Percentiles rank a stretch among this genome's conserved stretches.
Evolutionary conservation across 2,797 vertebrate species (phyloP).

Genomic region (Protonibea diacanthus): DNA sequence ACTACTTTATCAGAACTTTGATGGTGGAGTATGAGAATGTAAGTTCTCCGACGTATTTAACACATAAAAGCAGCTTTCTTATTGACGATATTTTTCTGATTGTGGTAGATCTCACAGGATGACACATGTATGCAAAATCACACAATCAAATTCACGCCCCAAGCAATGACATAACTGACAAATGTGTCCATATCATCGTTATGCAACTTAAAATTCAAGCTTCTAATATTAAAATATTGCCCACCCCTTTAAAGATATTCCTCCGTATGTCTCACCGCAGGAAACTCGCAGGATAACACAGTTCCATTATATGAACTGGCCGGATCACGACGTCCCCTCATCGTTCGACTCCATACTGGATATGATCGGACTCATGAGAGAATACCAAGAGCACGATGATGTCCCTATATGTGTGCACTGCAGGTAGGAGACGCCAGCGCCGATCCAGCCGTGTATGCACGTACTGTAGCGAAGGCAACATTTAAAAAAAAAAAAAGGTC

Average conservation of each 20-base stretch:
- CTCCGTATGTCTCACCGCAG: constrained; percentile 74
- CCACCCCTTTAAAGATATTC: background rate
- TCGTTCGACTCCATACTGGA: constrained; percentile 99
- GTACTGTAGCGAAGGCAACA: constrained; percentile 8
- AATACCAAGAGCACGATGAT: constrained; percentile 95
- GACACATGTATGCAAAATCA: background rate
- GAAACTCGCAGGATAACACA: constrained; percentile 94
- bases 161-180: background rate
- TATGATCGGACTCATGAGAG: constrained; percentile 98
- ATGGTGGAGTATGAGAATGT: constrained; percentile 93
- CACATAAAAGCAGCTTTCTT: background rate
- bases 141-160: background rate
- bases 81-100: background rate
- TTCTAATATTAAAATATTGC: background rate
- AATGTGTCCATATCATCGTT: background rate
- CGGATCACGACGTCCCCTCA: constrained; percentile 98
- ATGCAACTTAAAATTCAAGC: background rate
- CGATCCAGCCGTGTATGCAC: background rate
- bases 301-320: constrained; percentile 99
- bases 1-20: constrained; percentile 94
- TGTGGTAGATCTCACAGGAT: background rate
- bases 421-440: constrained; percentile 64
- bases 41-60: constrained; percentile 59
- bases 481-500: background rate
- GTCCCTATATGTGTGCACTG: constrained; percentile 90